Conservation (phyloP, 2,113 vertebrate genomes). For the Platichthys flesus region DNA sequence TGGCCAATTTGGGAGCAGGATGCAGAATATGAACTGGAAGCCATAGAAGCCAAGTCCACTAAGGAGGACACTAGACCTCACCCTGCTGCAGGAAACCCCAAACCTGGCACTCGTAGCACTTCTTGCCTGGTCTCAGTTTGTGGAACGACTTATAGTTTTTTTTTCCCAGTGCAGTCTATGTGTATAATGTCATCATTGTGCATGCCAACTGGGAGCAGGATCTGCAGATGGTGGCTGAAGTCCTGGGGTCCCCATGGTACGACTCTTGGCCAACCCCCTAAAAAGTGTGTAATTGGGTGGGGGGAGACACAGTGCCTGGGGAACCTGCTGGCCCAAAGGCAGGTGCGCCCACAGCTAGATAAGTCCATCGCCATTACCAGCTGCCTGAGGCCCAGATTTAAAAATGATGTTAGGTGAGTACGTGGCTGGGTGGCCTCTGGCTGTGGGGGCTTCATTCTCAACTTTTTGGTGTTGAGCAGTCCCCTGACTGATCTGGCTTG, state of each 20-base stretch:
- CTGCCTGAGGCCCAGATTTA: conserved; percentile 43
- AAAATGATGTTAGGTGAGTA: conserved; percentile 43
- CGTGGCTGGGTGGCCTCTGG: conserved; percentile 13
- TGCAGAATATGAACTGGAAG: too few species aligned
- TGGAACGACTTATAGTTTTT: neutral
- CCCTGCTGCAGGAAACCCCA: neutral
- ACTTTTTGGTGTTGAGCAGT: conserved; percentile 21
- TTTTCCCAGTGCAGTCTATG: conserved; percentile 4
- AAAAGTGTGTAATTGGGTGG: conserved; percentile 63
- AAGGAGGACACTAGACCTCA: neutral
- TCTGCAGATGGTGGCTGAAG: conserved; percentile 54
- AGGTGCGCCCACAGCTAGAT: conserved; percentile 51
- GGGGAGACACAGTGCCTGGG: conserved; percentile 49
- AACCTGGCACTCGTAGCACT: neutral
- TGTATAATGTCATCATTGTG: conserved; percentile 53
- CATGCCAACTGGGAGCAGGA: conserved; percentile 26
- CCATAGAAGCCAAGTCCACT: neutral
- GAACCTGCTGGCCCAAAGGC: conserved; percentile 61
- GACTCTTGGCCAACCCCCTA: conserved; percentile 46
- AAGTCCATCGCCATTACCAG: conserved; percentile 47
- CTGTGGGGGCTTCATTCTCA: conserved; percentile 26
- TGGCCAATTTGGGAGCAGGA: neutral
- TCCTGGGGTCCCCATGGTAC: conserved; percentile 40
- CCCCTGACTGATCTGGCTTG: neutral
- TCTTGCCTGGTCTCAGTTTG: neutral